These are phyloP conservation scores for Griposia aprilina DNA, from an alignment of 2,888 invertebrate species.

Conservation along the genomic window DNA sequence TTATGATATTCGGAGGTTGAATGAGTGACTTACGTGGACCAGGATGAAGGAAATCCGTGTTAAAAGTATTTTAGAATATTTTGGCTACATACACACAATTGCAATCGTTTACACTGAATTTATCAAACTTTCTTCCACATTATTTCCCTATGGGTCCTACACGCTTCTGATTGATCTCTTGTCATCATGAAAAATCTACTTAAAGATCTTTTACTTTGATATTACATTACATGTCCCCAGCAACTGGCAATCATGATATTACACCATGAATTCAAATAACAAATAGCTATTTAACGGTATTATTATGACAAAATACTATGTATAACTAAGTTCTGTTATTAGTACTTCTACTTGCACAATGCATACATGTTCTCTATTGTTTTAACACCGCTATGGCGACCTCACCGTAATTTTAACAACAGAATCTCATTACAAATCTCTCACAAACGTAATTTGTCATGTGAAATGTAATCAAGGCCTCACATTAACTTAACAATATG, in stretches of 20 bases:
- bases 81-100: slow-evolving; percentile 14
- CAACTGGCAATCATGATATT: slow-evolving; percentile 25
- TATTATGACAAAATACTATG: slow-evolving; percentile 45
- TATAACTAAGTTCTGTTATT: slow-evolving; percentile 31
- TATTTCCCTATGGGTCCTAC: background rate
- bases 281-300: slow-evolving; percentile 42
- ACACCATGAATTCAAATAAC: slow-evolving; percentile 34
- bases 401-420: slow-evolving; percentile 48
- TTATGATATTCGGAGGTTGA: slow-evolving; percentile 44
- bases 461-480: slow-evolving; percentile 59
- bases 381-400: slow-evolving; percentile 49
- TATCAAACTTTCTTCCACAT: slow-evolving; percentile 13
- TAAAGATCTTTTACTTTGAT: slow-evolving; percentile 7
- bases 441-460: slow-evolving; percentile 47
- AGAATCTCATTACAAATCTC: slow-evolving; percentile 68
- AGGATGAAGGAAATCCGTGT: slow-evolving; percentile 31
- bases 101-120: slow-evolving; percentile 12
- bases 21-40: slow-evolving; percentile 39
- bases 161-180: slow-evolving; percentile 13
- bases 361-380: slow-evolving; percentile 54
- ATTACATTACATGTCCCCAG: background rate
- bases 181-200: slow-evolving; percentile 5
- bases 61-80: slow-evolving; percentile 30
- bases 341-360: slow-evolving; percentile 37
- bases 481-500: slow-evolving; percentile 53